Percentiles rank a stretch among this genome's conserved stretches.
These are phyloP conservation scores for Melipona quadrifasciata DNA, from an alignment of 1,140 invertebrate species.

Conservation along the genomic window DNA sequence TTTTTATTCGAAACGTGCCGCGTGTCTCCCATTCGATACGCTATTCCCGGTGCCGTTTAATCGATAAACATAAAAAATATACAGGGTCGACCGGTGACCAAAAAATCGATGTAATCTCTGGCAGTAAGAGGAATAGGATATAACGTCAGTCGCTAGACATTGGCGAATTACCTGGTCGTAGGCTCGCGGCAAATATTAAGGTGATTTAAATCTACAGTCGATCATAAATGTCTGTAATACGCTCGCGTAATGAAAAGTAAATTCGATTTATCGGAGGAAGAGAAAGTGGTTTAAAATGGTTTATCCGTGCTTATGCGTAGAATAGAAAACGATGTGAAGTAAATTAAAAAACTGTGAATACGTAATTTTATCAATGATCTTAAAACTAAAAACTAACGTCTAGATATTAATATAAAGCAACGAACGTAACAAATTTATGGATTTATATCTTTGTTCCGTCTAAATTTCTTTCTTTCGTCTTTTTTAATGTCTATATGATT, in stretches of 20 bases:
- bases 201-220: background rate
- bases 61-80: conserved; percentile 47
- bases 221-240: background rate
- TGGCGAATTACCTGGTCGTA: background rate
- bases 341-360: no score
- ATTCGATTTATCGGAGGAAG: background rate
- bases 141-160: background rate
- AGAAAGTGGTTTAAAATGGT: no score
- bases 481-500: no score
- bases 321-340: no score
- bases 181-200: background rate
- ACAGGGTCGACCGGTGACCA: background rate
- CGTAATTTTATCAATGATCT: no score
- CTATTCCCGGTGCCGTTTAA: background rate
- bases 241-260: background rate
- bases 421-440: no score
- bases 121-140: background rate
- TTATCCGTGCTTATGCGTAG: no score
- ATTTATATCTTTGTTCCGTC: no score
- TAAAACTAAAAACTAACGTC: no score
- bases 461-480: no score
- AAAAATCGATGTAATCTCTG: conserved; percentile 37
- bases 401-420: no score
- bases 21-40: background rate
- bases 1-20: background rate